Conservation (phyloP, 2,888 invertebrate genomes). For the Mycalesis mineus region DNA sequence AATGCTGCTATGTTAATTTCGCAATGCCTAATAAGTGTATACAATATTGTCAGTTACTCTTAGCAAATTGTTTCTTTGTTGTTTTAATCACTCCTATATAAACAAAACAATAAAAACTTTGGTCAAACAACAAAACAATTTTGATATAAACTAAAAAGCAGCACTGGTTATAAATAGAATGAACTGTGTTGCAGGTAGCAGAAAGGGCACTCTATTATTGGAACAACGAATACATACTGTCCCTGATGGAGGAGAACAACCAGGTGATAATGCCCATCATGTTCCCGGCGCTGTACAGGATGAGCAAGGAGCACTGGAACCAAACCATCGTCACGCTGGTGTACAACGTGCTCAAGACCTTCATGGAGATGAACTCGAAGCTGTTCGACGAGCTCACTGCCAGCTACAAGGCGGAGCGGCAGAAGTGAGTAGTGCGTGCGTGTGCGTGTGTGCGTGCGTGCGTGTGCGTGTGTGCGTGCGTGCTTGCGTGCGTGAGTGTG, state of each 20-base stretch:
- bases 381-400: slow-evolving; percentile 99
- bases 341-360: slow-evolving; percentile 99
- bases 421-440: slow-evolving; percentile 86
- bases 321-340: slow-evolving; percentile 99
- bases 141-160: too few relatives aligned
- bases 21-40: too few relatives aligned
- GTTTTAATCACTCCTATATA: too few relatives aligned
- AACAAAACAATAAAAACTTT: too few relatives aligned
- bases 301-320: slow-evolving; percentile 99
- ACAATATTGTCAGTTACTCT: too few relatives aligned
- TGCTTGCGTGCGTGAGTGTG: background rate
- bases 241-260: slow-evolving; percentile 98
- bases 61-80: too few relatives aligned
- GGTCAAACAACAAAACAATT: too few relatives aligned
- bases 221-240: slow-evolving; percentile 99
- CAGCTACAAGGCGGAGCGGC: slow-evolving; percentile 98
- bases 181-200: slow-evolving; percentile 85
- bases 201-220: slow-evolving; percentile 99
- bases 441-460: background rate
- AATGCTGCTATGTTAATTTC: too few relatives aligned
- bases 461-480: background rate
- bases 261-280: slow-evolving; percentile 99
- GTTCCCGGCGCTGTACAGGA: slow-evolving; percentile 99
- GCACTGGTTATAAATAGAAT: too few relatives aligned
- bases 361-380: slow-evolving; percentile 99